Conservation (phyloP, 2,797 vertebrate genomes). For the Pristis pectinata region DNA sequence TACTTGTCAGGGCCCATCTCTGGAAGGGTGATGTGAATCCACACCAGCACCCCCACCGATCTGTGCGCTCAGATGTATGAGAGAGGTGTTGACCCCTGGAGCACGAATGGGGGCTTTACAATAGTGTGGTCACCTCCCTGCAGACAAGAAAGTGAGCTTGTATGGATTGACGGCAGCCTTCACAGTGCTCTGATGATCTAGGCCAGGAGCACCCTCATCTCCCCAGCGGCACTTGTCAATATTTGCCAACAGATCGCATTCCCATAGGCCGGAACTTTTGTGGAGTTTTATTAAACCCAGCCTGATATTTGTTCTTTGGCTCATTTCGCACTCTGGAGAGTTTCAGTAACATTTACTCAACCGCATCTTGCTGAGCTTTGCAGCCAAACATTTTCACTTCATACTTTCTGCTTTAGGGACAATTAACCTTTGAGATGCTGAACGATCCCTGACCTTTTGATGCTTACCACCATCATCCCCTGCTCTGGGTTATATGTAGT, state of each 20-base stretch:
- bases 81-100: background rate
- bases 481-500: background rate
- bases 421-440: background rate
- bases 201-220: background rate
- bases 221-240: background rate
- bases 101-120: too few relatives aligned
- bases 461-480: background rate
- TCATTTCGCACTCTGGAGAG: background rate
- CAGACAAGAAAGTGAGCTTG: background rate
- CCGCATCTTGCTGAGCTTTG: background rate
- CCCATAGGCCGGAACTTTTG: background rate
- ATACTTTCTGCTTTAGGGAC: background rate
- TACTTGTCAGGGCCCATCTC: background rate
- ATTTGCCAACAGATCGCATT: background rate
- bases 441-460: too few relatives aligned
- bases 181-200: background rate
- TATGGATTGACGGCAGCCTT: background rate
- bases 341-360: constrained; percentile 27
- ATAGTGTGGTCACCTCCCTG: too few relatives aligned
- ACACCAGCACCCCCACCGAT: too few relatives aligned
- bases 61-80: too few relatives aligned
- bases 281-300: background rate
- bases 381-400: background rate
- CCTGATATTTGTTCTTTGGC: constrained; percentile 11
- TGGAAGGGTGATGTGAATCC: background rate